Conservation (phyloP, 53 echinoderm and acorn worm genomes). For the Paracentrotus lividus region DNA sequence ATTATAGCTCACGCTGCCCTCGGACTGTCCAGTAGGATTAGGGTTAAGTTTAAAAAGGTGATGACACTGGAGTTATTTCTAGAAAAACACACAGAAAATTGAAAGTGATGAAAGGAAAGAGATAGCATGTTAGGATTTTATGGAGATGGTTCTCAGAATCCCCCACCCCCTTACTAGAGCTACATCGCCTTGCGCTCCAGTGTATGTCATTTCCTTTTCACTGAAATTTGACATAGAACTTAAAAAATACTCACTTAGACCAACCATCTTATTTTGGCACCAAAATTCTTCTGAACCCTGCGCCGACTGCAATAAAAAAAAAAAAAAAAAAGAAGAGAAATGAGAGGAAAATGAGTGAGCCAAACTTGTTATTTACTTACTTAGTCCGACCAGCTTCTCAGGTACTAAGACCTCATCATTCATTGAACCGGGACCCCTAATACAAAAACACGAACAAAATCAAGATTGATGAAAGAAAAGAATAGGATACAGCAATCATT, state of each 20-base stretch:
- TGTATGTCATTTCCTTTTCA: too few species aligned
- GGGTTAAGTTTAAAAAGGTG: too few species aligned
- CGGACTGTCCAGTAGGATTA: too few species aligned
- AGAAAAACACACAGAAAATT: too few species aligned
- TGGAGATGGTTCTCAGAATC: too few species aligned
- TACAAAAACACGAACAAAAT: conserved; percentile 14
- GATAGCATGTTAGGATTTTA: too few species aligned
- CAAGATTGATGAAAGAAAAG: neutral
- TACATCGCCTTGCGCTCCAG: neutral
- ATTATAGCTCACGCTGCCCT: too few species aligned
- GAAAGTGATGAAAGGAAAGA: too few species aligned
- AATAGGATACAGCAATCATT: neutral
- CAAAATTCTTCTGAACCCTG: conserved; percentile 75
- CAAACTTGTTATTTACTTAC: conserved; percentile 82
- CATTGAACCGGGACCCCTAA: conserved; percentile 63
- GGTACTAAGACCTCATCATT: conserved; percentile 89
- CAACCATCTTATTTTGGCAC: conserved; percentile 91
- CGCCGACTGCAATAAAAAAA: conserved; percentile 30
- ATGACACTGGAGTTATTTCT: too few species aligned
- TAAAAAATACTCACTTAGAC: conserved; percentile 86
- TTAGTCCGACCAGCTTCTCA: conserved; percentile 88
- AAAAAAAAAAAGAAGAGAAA: conserved; percentile 11
- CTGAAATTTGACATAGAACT: neutral
- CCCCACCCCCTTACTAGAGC: neutral
- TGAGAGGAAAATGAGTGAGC: neutral